Evolutionary conservation across 1,140 invertebrate species (phyloP).

Genomic region (Cepaea nemoralis): DNA sequence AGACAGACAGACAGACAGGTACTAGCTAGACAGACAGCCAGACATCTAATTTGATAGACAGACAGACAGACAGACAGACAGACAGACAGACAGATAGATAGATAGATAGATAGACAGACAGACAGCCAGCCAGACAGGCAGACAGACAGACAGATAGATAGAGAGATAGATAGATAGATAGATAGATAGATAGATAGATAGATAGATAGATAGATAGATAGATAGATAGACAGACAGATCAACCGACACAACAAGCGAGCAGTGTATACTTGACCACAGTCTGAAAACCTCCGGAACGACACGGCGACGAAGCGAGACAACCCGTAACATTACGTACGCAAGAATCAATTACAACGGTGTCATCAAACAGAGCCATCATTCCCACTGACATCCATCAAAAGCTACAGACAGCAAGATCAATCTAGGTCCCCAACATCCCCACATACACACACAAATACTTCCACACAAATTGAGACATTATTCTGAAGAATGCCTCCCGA

Average conservation of each 20-base stretch:
- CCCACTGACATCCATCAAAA: not conserved
- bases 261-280: too few relatives aligned
- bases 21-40: too few relatives aligned
- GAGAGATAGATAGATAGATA: constrained; percentile 33
- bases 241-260: too few relatives aligned
- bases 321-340: not conserved
- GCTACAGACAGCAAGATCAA: not conserved
- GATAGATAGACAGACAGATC: constrained; percentile 21
- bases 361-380: not conserved
- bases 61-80: constrained; percentile 17
- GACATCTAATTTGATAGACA: too few relatives aligned
- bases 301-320: not conserved
- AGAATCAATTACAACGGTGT: not conserved
- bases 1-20: constrained; percentile 34
- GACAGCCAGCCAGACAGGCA: not conserved
- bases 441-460: constrained; percentile 6
- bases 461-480: not conserved
- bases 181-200: constrained; percentile 30
- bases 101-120: constrained; percentile 3
- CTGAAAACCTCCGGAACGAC: not conserved
- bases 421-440: not conserved
- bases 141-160: constrained; percentile 30
- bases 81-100: constrained; percentile 35
- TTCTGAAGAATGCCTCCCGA: too few relatives aligned
- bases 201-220: constrained; percentile 27